phyloP scores from a whole-genome alignment of 1,140 invertebrate species.

The Drosophila obscura region DNA sequence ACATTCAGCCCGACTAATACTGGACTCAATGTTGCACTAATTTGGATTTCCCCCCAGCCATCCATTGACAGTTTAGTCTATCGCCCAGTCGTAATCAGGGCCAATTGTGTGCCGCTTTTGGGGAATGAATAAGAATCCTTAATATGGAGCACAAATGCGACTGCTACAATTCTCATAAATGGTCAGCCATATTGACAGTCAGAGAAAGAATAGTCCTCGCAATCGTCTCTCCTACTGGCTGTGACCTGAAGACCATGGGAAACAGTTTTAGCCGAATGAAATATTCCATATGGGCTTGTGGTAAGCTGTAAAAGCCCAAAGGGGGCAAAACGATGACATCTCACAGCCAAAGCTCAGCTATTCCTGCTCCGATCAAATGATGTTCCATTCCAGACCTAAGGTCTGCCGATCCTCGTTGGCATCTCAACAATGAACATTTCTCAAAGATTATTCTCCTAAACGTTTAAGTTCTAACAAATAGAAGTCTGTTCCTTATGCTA shows the following conservation, averaged over 20 bases:
- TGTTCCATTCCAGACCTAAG: no score
- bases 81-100: slow-evolving; percentile 59
- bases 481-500: no score
- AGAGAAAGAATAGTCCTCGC: slow-evolving; percentile 22
- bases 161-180: slow-evolving; percentile 77
- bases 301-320: no score
- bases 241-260: slow-evolving; percentile 18
- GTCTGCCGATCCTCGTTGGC: no score
- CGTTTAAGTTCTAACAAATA: no score
- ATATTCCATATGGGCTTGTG: background rate
- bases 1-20: slow-evolving; percentile 23
- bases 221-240: slow-evolving; percentile 1
- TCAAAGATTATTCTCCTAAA: no score
- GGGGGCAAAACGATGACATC: no score
- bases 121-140: slow-evolving; percentile 74
- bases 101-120: slow-evolving; percentile 74
- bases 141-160: slow-evolving; percentile 76
- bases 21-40: slow-evolving; percentile 64
- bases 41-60: slow-evolving; percentile 43
- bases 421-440: no score
- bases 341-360: no score
- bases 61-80: slow-evolving; percentile 74
- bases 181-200: slow-evolving; percentile 67
- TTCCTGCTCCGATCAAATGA: no score
- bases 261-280: slow-evolving; percentile 23